These are phyloP conservation scores for Caradrina clavipalpis DNA, from an alignment of 2,888 invertebrate species.

Conservation along the genomic window DNA sequence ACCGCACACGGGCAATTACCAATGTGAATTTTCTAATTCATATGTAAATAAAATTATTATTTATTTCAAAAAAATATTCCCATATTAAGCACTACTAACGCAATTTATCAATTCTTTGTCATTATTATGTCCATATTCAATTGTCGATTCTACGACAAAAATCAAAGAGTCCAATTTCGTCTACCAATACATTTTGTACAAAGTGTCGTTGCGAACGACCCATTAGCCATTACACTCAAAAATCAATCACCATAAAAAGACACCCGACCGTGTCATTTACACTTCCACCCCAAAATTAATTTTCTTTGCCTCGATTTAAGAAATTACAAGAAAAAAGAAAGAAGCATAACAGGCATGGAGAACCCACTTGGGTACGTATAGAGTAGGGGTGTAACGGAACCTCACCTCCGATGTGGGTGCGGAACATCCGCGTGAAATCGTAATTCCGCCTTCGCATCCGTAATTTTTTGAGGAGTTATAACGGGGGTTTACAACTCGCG, in stretches of 20 bases:
- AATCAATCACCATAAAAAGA: slow-evolving; percentile 5
- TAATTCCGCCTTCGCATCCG: too few species aligned
- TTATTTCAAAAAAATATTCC: too few species aligned
- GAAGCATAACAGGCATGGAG: slow-evolving; percentile 29
- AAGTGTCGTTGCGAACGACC: not conserved
- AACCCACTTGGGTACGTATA: slow-evolving; percentile 28
- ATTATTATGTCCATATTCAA: not conserved
- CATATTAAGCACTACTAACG: too few species aligned
- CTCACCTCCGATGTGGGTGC: too few species aligned
- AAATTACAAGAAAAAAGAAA: slow-evolving; percentile 25
- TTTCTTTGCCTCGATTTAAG: slow-evolving; percentile 13
- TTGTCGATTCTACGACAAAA: not conserved
- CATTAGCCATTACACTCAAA: slow-evolving; percentile 12
- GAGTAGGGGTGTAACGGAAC: too few species aligned
- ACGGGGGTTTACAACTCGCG: too few species aligned
- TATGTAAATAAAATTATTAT: too few species aligned
- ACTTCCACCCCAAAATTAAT: slow-evolving; percentile 24
- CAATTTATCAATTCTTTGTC: too few species aligned
- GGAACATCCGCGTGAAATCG: too few species aligned
- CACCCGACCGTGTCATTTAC: slow-evolving; percentile 2
- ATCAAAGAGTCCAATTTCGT: not conserved
- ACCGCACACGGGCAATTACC: too few species aligned
- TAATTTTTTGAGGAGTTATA: too few species aligned
- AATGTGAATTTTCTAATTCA: too few species aligned
- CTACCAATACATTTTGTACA: not conserved